Evolutionary conservation across 2,113 vertebrate species (phyloP).

Genomic region (Atlantisia rogersi): DNA sequence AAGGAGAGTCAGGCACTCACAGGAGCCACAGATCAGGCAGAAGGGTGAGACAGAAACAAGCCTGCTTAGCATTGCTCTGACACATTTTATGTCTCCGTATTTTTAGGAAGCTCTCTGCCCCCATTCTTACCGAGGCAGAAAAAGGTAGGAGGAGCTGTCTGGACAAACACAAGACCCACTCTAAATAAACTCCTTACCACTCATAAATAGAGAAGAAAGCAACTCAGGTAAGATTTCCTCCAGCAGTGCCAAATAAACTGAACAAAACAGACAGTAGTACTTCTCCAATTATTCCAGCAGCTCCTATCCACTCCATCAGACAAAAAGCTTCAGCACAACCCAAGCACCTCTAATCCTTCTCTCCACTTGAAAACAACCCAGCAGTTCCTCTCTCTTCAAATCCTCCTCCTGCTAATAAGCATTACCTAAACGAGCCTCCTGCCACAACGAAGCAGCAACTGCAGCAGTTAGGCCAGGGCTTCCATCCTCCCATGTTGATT

Average conservation of each 20-base stretch:
- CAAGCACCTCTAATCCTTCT: background rate
- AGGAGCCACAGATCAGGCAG: background rate
- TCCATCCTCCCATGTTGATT: accelerated
- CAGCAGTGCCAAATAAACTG: background rate
- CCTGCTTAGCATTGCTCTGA: background rate
- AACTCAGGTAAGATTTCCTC: background rate
- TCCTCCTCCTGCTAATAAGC: background rate
- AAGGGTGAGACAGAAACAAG: background rate
- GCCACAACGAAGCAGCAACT: background rate
- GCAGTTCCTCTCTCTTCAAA: background rate
- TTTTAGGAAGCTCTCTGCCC: background rate
- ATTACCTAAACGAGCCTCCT: background rate
- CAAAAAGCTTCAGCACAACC: accelerated
- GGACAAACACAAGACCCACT: background rate
- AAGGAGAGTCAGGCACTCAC: background rate
- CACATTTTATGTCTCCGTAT: accelerated
- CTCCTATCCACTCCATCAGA: background rate
- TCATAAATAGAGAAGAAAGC: background rate
- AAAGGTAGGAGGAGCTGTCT: background rate
- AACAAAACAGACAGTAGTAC: accelerated
- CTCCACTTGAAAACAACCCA: background rate
- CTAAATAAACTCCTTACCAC: background rate
- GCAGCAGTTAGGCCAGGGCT: background rate
- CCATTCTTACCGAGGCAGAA: background rate
- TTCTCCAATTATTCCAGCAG: background rate